These are phyloP conservation scores for Bombus breviceps DNA, from an alignment of 1,140 invertebrate genomes.

Conservation along the genomic window DNA sequence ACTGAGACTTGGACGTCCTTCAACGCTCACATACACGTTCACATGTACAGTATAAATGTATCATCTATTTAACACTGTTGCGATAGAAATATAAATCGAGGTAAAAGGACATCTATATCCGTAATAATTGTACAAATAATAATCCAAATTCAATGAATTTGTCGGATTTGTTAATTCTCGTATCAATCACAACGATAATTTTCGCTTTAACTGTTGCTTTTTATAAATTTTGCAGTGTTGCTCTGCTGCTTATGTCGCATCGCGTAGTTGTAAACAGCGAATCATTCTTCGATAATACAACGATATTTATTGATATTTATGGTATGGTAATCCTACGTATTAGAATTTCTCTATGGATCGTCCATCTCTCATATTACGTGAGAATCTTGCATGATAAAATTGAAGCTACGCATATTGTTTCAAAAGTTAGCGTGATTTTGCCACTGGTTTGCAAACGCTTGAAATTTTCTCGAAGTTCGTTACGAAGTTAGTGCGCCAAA, in stretches of 20 bases:
- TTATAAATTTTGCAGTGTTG: background rate
- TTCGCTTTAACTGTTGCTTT: background rate
- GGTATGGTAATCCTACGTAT: background rate
- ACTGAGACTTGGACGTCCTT: too few relatives aligned
- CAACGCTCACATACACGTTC: too few relatives aligned
- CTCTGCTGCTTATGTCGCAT: too few relatives aligned
- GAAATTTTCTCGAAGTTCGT: constrained; percentile 22
- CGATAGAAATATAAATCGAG: too few relatives aligned
- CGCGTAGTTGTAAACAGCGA: too few relatives aligned
- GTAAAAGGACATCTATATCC: too few relatives aligned
- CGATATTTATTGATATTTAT: background rate
- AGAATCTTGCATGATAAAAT: background rate
- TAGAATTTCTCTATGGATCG: background rate
- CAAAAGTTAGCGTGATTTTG: constrained; percentile 20
- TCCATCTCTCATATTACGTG: background rate
- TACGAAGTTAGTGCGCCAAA: constrained; percentile 5
- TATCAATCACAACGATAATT: background rate
- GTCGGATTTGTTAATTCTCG: too few relatives aligned
- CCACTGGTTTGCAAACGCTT: background rate
- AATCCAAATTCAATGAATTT: too few relatives aligned
- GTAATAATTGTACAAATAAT: too few relatives aligned
- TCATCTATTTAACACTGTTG: too few relatives aligned
- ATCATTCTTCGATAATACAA: background rate
- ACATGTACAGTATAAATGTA: too few relatives aligned
- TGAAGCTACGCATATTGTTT: constrained; percentile 14